Percentiles rank a stretch among this genome's conserved stretches.
These are phyloP conservation scores for Coregonus sp. DNA, from an alignment of 2,797 vertebrate species.

Conservation along the genomic window DNA sequence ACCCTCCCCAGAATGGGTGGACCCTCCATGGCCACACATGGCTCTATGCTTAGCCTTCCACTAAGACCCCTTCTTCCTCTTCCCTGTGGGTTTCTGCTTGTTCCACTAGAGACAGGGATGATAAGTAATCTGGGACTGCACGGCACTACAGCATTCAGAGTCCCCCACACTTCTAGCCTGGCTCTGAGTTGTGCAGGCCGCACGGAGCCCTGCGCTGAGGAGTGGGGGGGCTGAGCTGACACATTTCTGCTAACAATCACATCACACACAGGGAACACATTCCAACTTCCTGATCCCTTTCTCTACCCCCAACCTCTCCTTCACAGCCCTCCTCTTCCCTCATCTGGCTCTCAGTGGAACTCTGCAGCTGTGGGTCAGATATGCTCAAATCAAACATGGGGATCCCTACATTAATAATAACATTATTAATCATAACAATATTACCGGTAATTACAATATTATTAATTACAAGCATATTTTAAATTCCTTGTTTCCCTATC, in stretches of 20 bases:
- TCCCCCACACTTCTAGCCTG: conserved; percentile 46
- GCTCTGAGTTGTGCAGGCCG: conserved; percentile 35
- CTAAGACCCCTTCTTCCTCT: conserved; percentile 3
- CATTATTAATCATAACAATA: background rate
- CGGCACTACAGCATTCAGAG: conserved; percentile 48
- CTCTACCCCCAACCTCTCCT: conserved; percentile 61
- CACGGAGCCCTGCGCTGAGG: conserved; percentile 41
- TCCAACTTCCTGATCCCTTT: conserved; percentile 80
- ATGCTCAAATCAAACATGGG: background rate
- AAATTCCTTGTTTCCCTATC: background rate
- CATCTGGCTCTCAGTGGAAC: conserved; percentile 34
- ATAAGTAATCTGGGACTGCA: conserved; percentile 71
- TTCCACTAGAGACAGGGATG: conserved; percentile 64
- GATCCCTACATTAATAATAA: background rate
- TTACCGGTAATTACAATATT: background rate
- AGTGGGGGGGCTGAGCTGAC: conserved; percentile 76
- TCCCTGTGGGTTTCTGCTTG: conserved; percentile 59
- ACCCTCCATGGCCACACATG: conserved; percentile 59
- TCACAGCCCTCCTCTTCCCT: conserved; percentile 37
- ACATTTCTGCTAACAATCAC: conserved; percentile 98
- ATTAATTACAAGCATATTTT: background rate
- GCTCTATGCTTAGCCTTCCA: conserved; percentile 49
- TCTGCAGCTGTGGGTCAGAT: conserved; percentile 22
- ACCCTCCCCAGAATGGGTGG: conserved; percentile 44
- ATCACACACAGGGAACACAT: conserved; percentile 92